Evolutionary conservation across 2,113 vertebrate genomes (phyloP).

Genomic region (Perccottus glenii): DNA sequence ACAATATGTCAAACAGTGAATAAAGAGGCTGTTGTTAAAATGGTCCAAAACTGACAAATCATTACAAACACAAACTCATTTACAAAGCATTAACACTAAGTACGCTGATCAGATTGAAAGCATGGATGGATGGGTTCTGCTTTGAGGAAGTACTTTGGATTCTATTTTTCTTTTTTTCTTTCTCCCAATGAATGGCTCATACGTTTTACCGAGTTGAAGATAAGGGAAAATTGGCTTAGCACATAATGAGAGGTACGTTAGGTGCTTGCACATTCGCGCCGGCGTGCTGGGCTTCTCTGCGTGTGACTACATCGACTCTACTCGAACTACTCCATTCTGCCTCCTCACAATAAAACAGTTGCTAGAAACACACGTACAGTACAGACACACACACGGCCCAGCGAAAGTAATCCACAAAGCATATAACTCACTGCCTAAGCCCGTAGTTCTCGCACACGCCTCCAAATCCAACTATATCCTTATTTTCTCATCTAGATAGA

Average conservation of each 20-base stretch:
- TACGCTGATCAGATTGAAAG: constrained; percentile 18
- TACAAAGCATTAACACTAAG: constrained; percentile 11
- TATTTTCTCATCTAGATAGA: constrained; percentile 65
- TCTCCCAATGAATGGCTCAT: background rate
- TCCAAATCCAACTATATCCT: constrained; percentile 55
- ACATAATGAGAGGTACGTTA: constrained; percentile 23
- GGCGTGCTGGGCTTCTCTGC: constrained; percentile 11
- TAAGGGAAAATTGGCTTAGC: constrained; percentile 13
- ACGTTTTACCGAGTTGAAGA: background rate
- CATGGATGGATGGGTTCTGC: background rate
- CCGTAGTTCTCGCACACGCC: constrained; percentile 32
- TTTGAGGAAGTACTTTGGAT: constrained; percentile 1
- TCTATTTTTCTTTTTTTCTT: background rate
- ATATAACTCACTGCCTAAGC: constrained; percentile 47
- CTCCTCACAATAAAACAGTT: constrained; percentile 19
- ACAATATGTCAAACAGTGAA: background rate
- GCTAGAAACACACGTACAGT: constrained; percentile 22
- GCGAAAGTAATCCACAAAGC: constrained; percentile 44
- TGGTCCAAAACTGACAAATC: constrained; percentile 1
- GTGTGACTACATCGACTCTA: constrained; percentile 15
- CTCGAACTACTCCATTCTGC: background rate
- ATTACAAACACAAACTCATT: constrained; percentile 15
- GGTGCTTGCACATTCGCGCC: constrained; percentile 14
- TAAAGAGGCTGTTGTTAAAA: constrained; percentile 2
- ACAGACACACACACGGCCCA: constrained; percentile 26